phyloP scores from a whole-genome alignment of 1,140 invertebrate genomes.

The Zaprionus tsacasi region DNA sequence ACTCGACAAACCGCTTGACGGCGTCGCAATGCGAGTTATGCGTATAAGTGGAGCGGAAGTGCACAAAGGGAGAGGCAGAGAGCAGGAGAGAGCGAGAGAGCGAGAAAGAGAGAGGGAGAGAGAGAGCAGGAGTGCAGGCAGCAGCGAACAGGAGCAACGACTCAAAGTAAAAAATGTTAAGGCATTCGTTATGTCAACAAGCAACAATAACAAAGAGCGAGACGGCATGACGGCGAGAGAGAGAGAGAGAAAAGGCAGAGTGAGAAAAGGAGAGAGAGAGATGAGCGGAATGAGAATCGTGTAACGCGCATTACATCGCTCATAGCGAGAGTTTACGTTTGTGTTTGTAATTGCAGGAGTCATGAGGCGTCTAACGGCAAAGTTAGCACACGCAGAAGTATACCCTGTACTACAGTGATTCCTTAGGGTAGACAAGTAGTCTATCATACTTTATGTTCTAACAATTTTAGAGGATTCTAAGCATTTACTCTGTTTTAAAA shows the following conservation, averaged over 20 bases:
- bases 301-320: slow-evolving; percentile 78
- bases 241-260: slow-evolving; percentile 3
- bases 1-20: slow-evolving; percentile 73
- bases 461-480: not conserved
- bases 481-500: no score
- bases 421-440: not conserved
- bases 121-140: not conserved
- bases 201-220: slow-evolving; percentile 62
- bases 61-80: slow-evolving; percentile 25
- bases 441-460: not conserved
- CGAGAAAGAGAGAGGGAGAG: not conserved
- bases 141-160: slow-evolving; percentile 16
- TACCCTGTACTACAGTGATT: slow-evolving; percentile 6
- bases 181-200: slow-evolving; percentile 81
- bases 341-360: slow-evolving; percentile 64
- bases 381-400: slow-evolving; percentile 19
- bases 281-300: slow-evolving; percentile 21
- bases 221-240: slow-evolving; percentile 19
- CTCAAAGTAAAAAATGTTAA: slow-evolving; percentile 59
- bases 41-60: slow-evolving; percentile 78
- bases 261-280: slow-evolving; percentile 1
- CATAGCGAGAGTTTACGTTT: slow-evolving; percentile 60
- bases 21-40: slow-evolving; percentile 62
- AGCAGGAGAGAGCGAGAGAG: not conserved
- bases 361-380: slow-evolving; percentile 64